Evolutionary conservation across 2,113 vertebrate species (phyloP), one percentile per base, ranked within the genome.

Genomic region (Melanocharis versteri): DNA sequence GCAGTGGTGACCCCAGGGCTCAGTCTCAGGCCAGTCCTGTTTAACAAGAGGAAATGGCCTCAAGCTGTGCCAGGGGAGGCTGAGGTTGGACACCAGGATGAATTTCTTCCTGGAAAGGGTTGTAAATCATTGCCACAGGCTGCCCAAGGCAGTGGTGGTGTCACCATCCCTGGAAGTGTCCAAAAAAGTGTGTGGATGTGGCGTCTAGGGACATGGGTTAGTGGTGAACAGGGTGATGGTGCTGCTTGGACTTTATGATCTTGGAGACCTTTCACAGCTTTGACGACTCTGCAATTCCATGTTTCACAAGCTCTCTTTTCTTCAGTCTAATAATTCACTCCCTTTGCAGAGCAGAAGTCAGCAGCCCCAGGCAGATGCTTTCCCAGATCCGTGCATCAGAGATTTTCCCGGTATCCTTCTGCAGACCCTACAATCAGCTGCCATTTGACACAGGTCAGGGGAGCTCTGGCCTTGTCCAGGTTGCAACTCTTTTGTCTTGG

Each of bases 381-480:
- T 26, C n/a, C 53, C 45, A 77, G 37, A 76, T 17, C 8, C 0
- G 0, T 5, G 2, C 3, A 1, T 5, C 18, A 47, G 37, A 47
- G 44, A 22, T 60, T 51, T 69, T 42, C 33, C 39, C 10, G 18
- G 40, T 20, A 11, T 11, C 23, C 10, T 54, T 22, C 68, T 50
- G 11, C 47, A 86, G 42, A 68, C 31, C 45, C 62, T 68, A 20
- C n/a, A 31, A 10, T 37, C 53, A 64, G 50, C 60, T 64, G n/a
- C 54, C 16, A 24, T 27, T 22, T 44, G 23, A 84, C 47, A 61
- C 20, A 42, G 35, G 17, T 22, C 37, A 56, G 42, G 14, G 13
- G 9, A 86, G 28, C 44, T 64, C 82, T 33, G 45, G 10, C 40
- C 42, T 83, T 47, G 31, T 50, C 66, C 75, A 56, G 9, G 10